phyloP scores from a whole-genome alignment of 2,113 vertebrate genomes.

The Seriola quinqueradiata region DNA sequence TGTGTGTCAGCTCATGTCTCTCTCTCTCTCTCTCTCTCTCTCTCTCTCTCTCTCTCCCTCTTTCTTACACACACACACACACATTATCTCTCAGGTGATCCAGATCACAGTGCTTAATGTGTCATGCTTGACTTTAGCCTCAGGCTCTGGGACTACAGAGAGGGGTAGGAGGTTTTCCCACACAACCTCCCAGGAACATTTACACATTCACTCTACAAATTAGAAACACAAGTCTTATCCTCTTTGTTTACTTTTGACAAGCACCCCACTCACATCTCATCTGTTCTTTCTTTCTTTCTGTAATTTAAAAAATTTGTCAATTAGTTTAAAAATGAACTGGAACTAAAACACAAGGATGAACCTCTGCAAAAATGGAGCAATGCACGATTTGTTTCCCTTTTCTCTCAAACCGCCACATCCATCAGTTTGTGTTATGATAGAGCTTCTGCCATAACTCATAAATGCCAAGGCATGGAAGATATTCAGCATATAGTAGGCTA shows the following conservation, averaged over 20 bases:
- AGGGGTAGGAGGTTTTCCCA: slow-evolving; percentile 32
- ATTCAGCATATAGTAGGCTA: background rate
- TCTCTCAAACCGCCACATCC: background rate
- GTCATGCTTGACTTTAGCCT: slow-evolving; percentile 50
- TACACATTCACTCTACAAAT: background rate
- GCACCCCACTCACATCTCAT: background rate
- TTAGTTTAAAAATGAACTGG: background rate
- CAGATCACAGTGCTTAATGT: slow-evolving; percentile 54
- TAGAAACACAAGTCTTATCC: background rate
- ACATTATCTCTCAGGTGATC: slow-evolving; percentile 57
- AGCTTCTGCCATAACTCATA: background rate
- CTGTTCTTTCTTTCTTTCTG: background rate
- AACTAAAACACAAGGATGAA: background rate
- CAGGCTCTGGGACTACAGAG: slow-evolving; percentile 15
- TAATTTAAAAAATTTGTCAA: background rate
- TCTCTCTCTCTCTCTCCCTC: background rate
- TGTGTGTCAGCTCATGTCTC: slow-evolving; percentile 7
- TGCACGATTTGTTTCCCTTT: background rate
- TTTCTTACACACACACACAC: background rate
- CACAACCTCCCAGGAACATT: slow-evolving; percentile 23
- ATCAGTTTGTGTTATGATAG: slow-evolving; percentile 7
- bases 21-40: too few species aligned
- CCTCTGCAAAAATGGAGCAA: background rate
- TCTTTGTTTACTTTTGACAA: background rate
- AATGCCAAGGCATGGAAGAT: background rate